Evolutionary conservation across 2,797 vertebrate genomes (phyloP), one percentile per base, ranked within the genome.

Genomic region (Heterohyrax brucei): DNA sequence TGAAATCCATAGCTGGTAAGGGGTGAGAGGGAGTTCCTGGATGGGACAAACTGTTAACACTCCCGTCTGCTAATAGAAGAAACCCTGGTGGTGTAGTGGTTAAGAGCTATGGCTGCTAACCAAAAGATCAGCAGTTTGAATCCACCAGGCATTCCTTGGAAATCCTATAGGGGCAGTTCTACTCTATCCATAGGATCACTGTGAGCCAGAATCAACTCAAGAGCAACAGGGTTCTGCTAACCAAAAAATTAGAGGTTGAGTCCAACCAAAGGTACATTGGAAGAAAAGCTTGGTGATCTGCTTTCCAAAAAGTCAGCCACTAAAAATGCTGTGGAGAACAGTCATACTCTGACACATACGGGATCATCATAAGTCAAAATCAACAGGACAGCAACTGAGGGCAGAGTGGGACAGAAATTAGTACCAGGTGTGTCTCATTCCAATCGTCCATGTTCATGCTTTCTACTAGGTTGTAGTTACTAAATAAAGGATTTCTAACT

Each of bases 401-500:
- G 70, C 4, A 8, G 50, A 44, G 46, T 77, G 22, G 48, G 78
- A 91, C 19, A 33, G 10, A 87, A 76, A 76, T 16, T 46, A 33
- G 26, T 59, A n/a, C 39, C 76, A 70, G 8, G 14, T 70, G 21
- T 82, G 86, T 92, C 85, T 80, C 30, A 85, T 85, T 73, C 68
- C 62, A 82, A 1, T 6, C 3, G 22, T 33, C n/a, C 8, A 0
- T 14, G 26, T 44, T 82, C 83, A 61, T n/a, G 22, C 70, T 88
- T 90, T 88, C 50, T 14, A 83, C 33, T 75, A 76, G n/a, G 95
- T 22, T 95, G 16, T 50, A 76, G 64, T 90, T 76, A 86, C 53
- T 89, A 80, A 85, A 85, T 68, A 95, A 87, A 93, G 26, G 4
- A 50, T 81, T 95, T 62, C 56, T 85, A 91, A 79, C 26, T 48